Evolutionary conservation across 2,888 invertebrate genomes (phyloP), one percentile per base, ranked within the genome.

Genomic region (Alloplasta piceator): DNA sequence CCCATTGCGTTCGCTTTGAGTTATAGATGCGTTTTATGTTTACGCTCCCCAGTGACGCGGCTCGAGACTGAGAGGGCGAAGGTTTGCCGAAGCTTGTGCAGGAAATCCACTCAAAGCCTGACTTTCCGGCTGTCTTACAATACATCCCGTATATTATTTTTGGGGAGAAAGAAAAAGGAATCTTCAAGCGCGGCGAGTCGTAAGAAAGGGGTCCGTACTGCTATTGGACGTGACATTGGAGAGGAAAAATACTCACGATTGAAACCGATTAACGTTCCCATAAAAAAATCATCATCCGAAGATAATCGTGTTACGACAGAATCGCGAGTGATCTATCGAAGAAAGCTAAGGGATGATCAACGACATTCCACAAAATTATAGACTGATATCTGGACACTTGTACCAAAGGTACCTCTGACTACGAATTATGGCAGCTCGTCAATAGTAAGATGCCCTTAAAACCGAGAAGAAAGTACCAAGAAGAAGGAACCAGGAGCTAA

Each of bases 21-120:
- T 75, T 75, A 75, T 75, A 39, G 74, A 66, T 48, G 14, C 74
- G 66, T 48, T 75, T 67, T 50, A 67, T 66, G 63, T 55, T 26
- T 26, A 52, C 52, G 12, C 52, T 67, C 74, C 67, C 50, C 60
- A 67, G 58, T 75, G 74, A 67, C 74, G 74, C 48, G 66, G 12
- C 26, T 67, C 74, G 66, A 74, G 63, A 56, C 36, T 14, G 6
- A 12, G 52, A 58, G 67, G 58, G 52, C 12, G 12, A 41, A 50
- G 60, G 38, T 63, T 36, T n/a, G 58, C 46, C 38, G 10, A 60
- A 75, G 39, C 66, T 75, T 50, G 9, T 60, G 56, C 48, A 50
- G 58, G 60, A 75, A 75, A 75, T 75, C 74, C 58, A 48, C 50
- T 39, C 38, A 64, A 66, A 67, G 48, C 67, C 60, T 50, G 39